Conservation (phyloP, 2,888 invertebrate genomes). For the Thecophora atra region DNA sequence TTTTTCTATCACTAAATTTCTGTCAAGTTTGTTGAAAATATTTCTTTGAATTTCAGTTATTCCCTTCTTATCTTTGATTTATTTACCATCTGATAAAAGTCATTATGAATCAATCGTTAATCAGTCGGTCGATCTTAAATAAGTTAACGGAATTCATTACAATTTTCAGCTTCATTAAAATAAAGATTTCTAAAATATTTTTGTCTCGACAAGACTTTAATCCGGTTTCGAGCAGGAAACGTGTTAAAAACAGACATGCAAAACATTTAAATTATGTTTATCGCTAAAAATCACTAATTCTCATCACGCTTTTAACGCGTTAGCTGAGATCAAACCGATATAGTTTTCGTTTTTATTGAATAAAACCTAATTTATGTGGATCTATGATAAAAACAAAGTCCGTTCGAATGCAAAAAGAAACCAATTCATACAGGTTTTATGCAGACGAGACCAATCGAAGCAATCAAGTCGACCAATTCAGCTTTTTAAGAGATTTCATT, state of each 20-base stretch:
- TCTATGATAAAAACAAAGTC: constrained; percentile 24
- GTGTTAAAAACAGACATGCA: constrained; percentile 23
- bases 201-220: neutral
- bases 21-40: too few relatives aligned
- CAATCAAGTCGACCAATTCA: too few relatives aligned
- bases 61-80: too few relatives aligned
- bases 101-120: too few relatives aligned
- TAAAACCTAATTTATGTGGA: constrained; percentile 52
- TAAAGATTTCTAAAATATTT: neutral
- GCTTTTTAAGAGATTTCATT: too few relatives aligned
- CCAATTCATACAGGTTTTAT: neutral
- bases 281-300: constrained; percentile 30
- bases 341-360: constrained; percentile 53
- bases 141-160: too few relatives aligned
- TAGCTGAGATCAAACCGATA: constrained; percentile 1
- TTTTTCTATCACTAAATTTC: too few relatives aligned
- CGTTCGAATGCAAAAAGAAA: constrained; percentile 13
- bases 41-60: too few relatives aligned
- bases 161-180: too few relatives aligned
- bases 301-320: constrained; percentile 28
- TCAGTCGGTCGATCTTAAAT: too few relatives aligned
- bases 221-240: neutral
- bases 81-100: too few relatives aligned
- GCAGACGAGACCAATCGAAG: too few relatives aligned
- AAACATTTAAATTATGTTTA: constrained; percentile 30